Evolutionary conservation across 2,888 invertebrate species (phyloP).

Genomic region (Argyresthia goedartella): DNA sequence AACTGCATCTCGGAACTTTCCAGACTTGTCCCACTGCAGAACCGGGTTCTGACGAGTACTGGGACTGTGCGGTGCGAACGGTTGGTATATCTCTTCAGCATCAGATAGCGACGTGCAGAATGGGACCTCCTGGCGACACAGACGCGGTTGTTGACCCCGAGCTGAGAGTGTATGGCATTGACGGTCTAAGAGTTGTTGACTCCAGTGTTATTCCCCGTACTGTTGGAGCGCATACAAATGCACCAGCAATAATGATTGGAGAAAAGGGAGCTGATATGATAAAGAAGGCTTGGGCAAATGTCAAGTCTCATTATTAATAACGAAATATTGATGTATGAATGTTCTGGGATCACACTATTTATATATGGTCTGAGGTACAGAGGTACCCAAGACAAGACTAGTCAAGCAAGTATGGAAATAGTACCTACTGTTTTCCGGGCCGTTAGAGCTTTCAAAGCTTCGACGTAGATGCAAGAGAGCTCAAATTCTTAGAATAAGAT

Average conservation of each 20-base stretch:
- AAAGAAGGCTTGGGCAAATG: constrained; percentile 65
- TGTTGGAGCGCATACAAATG: constrained; percentile 74
- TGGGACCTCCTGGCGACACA: constrained; percentile 75
- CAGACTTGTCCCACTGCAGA: constrained; percentile 60
- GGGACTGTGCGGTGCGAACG: constrained; percentile 76
- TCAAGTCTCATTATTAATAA: constrained; percentile 11
- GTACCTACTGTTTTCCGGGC: too few species aligned
- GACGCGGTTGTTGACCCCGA: constrained; percentile 76
- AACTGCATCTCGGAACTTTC: constrained; percentile 60
- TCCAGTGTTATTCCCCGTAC: constrained; percentile 77
- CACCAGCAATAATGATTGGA: constrained; percentile 78
- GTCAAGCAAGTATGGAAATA: too few species aligned
- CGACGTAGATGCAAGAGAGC: too few species aligned
- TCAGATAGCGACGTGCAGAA: constrained; percentile 77
- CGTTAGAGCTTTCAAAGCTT: too few species aligned
- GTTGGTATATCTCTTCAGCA: constrained; percentile 71
- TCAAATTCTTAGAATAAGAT: too few species aligned
- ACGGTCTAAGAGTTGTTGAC: constrained; percentile 75
- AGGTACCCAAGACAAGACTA: too few species aligned
- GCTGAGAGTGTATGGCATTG: constrained; percentile 74
- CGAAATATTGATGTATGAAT: too few species aligned
- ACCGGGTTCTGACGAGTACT: constrained; percentile 75
- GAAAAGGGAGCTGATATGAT: constrained; percentile 81
- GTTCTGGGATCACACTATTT: too few species aligned
- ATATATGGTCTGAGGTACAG: too few species aligned